These are phyloP conservation scores for Cartodere bifasciata DNA, from an alignment of 2,888 invertebrate species.

Conservation along the genomic window DNA sequence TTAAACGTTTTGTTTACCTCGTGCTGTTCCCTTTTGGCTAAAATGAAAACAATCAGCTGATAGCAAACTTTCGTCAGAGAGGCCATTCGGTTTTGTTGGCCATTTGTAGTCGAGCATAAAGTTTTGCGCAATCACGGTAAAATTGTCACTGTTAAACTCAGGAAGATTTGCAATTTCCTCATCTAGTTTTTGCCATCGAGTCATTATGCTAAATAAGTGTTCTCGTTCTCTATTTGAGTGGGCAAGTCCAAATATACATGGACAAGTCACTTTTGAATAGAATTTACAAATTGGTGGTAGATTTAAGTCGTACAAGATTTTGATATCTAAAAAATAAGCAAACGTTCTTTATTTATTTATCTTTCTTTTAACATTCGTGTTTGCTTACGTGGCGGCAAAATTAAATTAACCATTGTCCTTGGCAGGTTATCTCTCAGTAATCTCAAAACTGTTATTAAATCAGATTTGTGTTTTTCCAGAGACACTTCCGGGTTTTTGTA, in stretches of 20 bases:
- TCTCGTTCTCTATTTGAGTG: conserved; percentile 24
- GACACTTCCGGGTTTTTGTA: conserved; percentile 31
- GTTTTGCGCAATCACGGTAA: conserved; percentile 44
- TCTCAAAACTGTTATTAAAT: conserved; percentile 38
- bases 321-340: conserved; percentile 3
- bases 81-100: conserved; percentile 32
- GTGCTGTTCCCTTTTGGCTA: conserved; percentile 45
- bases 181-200: conserved; percentile 41
- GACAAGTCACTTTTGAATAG: not conserved
- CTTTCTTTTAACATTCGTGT: not conserved
- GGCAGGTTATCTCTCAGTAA: conserved; percentile 45
- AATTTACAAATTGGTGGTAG: not conserved
- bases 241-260: not conserved
- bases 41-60: conserved; percentile 52
- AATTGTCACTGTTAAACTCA: conserved; percentile 41
- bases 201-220: conserved; percentile 36
- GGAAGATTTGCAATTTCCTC: conserved; percentile 35
- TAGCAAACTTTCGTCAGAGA: conserved; percentile 39
- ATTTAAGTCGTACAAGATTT: conserved; percentile 11
- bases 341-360: conserved; percentile 1
- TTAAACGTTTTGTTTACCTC: conserved; percentile 30
- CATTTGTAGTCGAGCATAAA: conserved; percentile 34
- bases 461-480: conserved; percentile 36
- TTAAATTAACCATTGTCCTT: conserved; percentile 43
- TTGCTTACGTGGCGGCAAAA: conserved; percentile 38